Base-by-base conservation (phyloP, 2,797 vertebrate genomes). In the Percopsis omiscomaycus region DNA sequence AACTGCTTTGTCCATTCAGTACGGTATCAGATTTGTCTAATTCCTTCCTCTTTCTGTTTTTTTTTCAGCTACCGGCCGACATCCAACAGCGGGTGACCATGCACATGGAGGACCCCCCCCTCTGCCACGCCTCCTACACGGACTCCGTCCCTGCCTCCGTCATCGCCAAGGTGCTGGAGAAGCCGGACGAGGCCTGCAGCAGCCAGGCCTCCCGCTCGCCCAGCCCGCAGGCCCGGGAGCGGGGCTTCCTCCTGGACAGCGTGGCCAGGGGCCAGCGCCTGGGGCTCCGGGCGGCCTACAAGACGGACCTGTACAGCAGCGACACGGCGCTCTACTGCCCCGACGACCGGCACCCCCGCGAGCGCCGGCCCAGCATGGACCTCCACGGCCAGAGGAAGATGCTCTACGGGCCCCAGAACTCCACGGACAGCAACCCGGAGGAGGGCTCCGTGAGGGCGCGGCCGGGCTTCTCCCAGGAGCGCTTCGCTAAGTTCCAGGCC, bases 261-360 rank as follows among this genome's bases (percentile, higher is more conserved):
- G 74, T 95, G 28, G 94, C 92, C 3, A 88, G 91, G 0, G 79
- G 87, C 0, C 94, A 92, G 69, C 94, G 94, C 57, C 86, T 92
- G 0, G 91, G 92, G 47, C 88, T 95, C 4, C 86, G 92, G 0
- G 86, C 92, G 0, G 92, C 94, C 51, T 97, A 95, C 82, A 96
- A 96, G 78, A 93, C 93, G 0, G 95, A 98, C 75, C 82, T 96
- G 80, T 98, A 98, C 85, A 96, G 95, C 86, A 98, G 98, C 0
- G 96, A 99, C 89, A 95, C 96, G 0, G 95, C 96, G 1, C 93
- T 98, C 66, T 98, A 98, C 88, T 96, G 95, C 83, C 95, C 96
- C 0, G 96, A 97, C 0, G 96, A 97, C 53, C 90, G 93, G 11
- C 92, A 92, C 37, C 92, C 92, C 32, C 90, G 88, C 0, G 94